Percentiles rank a stretch among this genome's conserved stretches.
Evolutionary conservation across 2,888 invertebrate genomes (phyloP).

Genomic region (Lamellibrachia satsuma): DNA sequence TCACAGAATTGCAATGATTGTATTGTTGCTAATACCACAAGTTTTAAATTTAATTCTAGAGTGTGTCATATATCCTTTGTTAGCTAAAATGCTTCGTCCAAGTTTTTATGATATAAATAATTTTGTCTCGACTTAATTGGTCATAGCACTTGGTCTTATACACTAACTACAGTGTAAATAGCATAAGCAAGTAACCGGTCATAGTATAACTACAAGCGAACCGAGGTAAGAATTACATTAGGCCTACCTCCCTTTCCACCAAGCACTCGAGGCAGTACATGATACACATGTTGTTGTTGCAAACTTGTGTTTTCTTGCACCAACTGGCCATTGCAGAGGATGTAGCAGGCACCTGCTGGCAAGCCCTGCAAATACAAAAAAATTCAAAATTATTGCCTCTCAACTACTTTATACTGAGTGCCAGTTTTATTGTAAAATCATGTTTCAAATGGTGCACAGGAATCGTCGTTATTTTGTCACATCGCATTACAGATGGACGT

Average conservation of each 20-base stretch:
- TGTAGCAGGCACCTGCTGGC: constrained; percentile 57
- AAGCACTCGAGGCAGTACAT: constrained; percentile 69
- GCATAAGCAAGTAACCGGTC: too few relatives aligned
- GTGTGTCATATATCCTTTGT: too few relatives aligned
- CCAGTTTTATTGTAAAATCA: too few relatives aligned
- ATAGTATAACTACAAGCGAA: neutral
- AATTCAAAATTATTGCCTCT: neutral
- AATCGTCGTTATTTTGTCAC: neutral
- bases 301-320: constrained; percentile 65
- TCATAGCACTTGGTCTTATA: too few relatives aligned
- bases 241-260: constrained; percentile 88
- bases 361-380: neutral
- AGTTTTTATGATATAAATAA: too few relatives aligned
- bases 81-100: too few relatives aligned
- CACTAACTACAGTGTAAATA: too few relatives aligned
- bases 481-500: neutral
- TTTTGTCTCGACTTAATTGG: too few relatives aligned
- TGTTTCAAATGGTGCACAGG: too few relatives aligned
- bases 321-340: constrained; percentile 71
- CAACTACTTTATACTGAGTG: neutral
- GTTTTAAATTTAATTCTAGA: neutral
- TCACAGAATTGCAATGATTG: constrained; percentile 3
- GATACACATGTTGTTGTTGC: constrained; percentile 65
- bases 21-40: neutral
- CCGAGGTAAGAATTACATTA: neutral